Base-by-base conservation (phyloP, 23 tunicate species). In the Phallusia fumigata region DNA sequence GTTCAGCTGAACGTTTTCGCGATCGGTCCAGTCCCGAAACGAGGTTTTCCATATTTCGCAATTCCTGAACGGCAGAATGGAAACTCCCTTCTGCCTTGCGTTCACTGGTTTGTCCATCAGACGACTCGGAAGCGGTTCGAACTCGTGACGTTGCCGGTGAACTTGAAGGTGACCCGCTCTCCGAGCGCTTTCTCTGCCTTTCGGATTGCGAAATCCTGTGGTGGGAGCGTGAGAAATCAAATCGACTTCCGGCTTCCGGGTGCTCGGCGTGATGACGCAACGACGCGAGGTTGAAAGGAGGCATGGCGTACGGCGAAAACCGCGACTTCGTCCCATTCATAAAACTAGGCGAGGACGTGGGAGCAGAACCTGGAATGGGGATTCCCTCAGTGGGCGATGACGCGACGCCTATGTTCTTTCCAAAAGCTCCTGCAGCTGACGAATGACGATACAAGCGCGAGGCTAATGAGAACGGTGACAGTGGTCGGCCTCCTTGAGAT, bases 371-470 rank as follows among this genome's bases (percentile, higher is more conserved):
- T 0, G 82, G 78, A 35, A 77, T 65, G 65, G 77, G 85, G 18
- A 81, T 44, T 19, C 50, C 74, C 3, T 53, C 40, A 19, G 82
- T 86, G 1, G 84, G 81, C 36, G 96, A 83, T 21, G 82, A 78
- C 33, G 50, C 36, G 53, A 73, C 83, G 47, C 40, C 75, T 0
- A 65, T n/a, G 19, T 40, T 31, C 78, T 86, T 82, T 0, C 77
- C 75, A 26, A 74, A 65, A 22, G 83, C 65, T 0, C 50, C 26
- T 30, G 33, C 58, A 10, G 35, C 79, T 11, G 81, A 65, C 0
- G 91, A 80, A n/a, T 92, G 91, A 45, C 97, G 80, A 76, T 87
- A 92, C 82, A 92, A 47, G 30, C 91, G 83, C 51, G 81, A 80
- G 19, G 97, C 97, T 1, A 87, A n/a, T 34, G 97, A 85, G 44